Percentiles rank a stretch among this genome's conserved stretches.
Evolutionary conservation across 2,113 vertebrate genomes (phyloP).

Genomic region (Megalops atlanticus): DNA sequence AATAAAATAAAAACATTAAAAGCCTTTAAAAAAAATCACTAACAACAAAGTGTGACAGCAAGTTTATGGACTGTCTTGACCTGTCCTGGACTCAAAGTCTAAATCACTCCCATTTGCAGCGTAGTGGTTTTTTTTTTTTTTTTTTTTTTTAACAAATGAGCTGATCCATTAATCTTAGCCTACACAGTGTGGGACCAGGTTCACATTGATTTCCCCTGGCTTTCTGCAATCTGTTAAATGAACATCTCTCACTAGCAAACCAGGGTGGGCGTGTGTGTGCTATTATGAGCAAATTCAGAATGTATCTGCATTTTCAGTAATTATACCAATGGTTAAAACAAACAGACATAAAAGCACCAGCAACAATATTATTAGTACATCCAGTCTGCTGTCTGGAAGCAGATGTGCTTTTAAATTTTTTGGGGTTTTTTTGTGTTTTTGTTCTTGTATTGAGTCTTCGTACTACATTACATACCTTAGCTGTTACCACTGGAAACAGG

Average conservation of each 20-base stretch:
- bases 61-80: constrained; percentile 52
- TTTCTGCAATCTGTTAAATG: constrained; percentile 35
- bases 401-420: no score
- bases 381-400: no score
- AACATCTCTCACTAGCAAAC: no score
- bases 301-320: neutral
- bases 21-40: constrained; percentile 52
- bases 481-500: neutral
- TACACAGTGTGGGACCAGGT: constrained; percentile 49
- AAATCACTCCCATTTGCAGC: constrained; percentile 52
- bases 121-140: constrained; percentile 55
- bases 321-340: neutral
- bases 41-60: constrained; percentile 43
- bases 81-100: constrained; percentile 28
- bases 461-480: neutral
- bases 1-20: neutral
- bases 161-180: constrained; percentile 50
- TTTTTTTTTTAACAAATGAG: constrained; percentile 58
- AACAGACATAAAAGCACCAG: no score
- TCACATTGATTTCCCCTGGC: constrained; percentile 47
- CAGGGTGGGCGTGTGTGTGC: constrained; percentile 26
- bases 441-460: no score
- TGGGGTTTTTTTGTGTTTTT: no score
- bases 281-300: neutral
- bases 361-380: no score